These are phyloP conservation scores for Eulemur macaco DNA, from an alignment of 2,113 vertebrate species.

Conservation along the genomic window DNA sequence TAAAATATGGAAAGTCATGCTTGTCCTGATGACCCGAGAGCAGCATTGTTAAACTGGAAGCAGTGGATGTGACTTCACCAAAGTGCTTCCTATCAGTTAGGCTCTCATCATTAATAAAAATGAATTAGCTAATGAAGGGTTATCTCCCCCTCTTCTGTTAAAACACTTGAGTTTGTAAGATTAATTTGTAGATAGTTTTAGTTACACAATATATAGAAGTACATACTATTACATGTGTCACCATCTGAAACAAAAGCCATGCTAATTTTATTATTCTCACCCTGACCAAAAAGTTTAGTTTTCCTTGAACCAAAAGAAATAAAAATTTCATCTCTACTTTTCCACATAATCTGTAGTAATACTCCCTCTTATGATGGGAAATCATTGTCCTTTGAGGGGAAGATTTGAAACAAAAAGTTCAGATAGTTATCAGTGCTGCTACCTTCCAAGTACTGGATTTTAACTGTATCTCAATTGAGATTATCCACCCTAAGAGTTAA, in stretches of 20 bases:
- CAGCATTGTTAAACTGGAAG: background rate
- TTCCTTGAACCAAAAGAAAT: background rate
- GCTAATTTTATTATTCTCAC: background rate
- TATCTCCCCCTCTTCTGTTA: background rate
- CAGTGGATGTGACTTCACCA: background rate
- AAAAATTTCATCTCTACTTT: background rate
- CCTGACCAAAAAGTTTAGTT: background rate
- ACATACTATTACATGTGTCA: background rate
- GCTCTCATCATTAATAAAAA: background rate
- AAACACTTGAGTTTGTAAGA: background rate
- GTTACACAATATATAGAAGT: background rate
- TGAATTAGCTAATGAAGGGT: background rate
- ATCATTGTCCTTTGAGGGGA: background rate
- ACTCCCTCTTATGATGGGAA: background rate
- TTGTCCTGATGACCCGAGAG: background rate
- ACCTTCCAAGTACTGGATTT: background rate
- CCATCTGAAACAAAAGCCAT: background rate
- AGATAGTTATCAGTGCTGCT: background rate
- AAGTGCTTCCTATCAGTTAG: background rate
- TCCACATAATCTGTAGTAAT: background rate
- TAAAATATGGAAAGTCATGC: background rate
- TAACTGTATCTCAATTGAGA: background rate
- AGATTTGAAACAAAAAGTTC: background rate
- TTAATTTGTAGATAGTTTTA: constrained; percentile 7
- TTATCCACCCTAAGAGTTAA: background rate